Evolutionary conservation across 2,888 invertebrate species (phyloP).

Genomic region (Yponomeuta malinellus): DNA sequence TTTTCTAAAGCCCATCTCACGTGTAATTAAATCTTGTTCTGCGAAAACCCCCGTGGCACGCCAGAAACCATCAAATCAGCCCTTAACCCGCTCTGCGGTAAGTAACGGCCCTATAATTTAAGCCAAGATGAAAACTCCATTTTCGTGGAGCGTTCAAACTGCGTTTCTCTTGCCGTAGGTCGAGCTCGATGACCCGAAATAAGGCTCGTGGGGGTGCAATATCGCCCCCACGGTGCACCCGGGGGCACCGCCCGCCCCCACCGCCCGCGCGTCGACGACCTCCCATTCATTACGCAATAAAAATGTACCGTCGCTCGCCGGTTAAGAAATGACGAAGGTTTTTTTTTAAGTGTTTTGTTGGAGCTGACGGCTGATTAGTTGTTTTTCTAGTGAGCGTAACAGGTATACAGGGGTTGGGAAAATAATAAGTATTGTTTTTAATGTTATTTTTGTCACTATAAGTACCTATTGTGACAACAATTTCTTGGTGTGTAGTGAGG

Average conservation of each 20-base stretch:
- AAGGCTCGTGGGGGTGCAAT: conserved; percentile 58
- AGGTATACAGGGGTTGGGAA: not conserved
- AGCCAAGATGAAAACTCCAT: conserved; percentile 59
- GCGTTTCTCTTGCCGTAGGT: conserved; percentile 52
- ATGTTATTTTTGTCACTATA: no score
- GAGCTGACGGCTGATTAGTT: not conserved
- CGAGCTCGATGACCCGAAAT: conserved; percentile 74
- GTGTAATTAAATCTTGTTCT: no score
- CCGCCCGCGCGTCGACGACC: conserved; percentile 49
- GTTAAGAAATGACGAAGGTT: conserved; percentile 13
- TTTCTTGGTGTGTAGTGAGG: no score
- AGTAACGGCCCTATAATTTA: conserved; percentile 12
- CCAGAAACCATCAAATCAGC: not conserved
- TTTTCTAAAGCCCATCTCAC: no score
- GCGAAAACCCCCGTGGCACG: no score
- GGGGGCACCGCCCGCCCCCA: conserved; percentile 23
- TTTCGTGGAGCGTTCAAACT: conserved; percentile 60
- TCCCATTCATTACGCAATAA: conserved; percentile 75
- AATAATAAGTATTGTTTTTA: no score
- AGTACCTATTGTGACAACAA: no score
- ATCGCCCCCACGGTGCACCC: conserved; percentile 40
- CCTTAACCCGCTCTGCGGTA: not conserved
- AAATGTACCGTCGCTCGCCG: conserved; percentile 37
- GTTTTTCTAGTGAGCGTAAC: not conserved
- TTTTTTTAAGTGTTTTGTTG: conserved; percentile 5